A percentile compares a stretch with the other conserved stretches of the same genome.
Evolutionary conservation across 2,113 vertebrate genomes (phyloP).

Genomic region (Dinomys branickii): DNA sequence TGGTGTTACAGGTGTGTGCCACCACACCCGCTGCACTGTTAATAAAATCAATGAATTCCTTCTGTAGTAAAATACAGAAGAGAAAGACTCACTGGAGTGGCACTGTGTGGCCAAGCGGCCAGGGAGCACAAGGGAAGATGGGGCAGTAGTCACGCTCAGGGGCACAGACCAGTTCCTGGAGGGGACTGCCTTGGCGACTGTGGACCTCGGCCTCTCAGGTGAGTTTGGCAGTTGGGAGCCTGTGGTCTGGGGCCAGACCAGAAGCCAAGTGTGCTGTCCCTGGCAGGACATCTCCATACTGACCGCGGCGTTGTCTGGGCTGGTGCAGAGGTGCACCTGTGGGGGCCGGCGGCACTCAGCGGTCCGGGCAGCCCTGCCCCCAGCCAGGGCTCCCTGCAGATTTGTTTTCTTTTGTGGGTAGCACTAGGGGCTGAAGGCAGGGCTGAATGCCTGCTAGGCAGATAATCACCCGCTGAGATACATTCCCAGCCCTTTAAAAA

Average conservation of each 20-base stretch:
- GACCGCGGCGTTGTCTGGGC: background rate
- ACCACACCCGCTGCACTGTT: background rate
- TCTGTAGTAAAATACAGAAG: background rate
- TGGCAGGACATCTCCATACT: background rate
- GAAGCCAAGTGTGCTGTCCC: background rate
- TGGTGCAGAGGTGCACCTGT: background rate
- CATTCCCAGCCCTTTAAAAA: background rate
- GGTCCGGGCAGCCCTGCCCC: background rate
- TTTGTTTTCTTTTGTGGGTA: background rate
- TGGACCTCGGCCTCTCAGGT: background rate
- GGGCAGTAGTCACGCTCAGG: background rate
- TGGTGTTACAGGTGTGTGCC: no score
- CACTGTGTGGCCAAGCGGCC: background rate
- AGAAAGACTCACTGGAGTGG: background rate
- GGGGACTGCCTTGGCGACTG: background rate
- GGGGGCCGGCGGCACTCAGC: background rate
- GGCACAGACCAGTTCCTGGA: background rate
- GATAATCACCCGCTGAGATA: background rate
- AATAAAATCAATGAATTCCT: background rate
- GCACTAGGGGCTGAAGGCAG: background rate
- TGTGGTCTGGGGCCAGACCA: background rate
- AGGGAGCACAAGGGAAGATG: background rate
- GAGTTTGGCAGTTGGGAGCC: background rate
- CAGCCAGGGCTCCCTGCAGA: background rate
- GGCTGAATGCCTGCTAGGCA: background rate